Conservation (phyloP, 2,797 vertebrate species). For the Labeo calbasu region DNA sequence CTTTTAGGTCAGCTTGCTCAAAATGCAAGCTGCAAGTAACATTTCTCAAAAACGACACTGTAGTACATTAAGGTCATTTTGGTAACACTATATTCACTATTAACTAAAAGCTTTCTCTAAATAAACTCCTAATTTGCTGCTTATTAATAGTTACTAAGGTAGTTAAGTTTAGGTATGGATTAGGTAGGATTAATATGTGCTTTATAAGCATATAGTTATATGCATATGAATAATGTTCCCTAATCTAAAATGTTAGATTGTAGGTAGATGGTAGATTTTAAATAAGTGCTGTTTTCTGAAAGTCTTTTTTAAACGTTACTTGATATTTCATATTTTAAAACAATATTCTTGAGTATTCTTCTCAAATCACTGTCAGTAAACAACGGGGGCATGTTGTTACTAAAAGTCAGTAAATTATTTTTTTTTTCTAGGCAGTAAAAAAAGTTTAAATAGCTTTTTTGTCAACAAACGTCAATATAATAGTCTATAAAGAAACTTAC, state of each 20-base stretch:
- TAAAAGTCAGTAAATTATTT: background rate
- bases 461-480: background rate
- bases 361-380: background rate
- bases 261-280: background rate
- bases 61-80: background rate
- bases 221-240: background rate
- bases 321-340: background rate
- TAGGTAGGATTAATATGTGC: background rate
- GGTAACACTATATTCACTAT: background rate
- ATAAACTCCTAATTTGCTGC: background rate
- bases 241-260: background rate
- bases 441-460: background rate
- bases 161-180: background rate
- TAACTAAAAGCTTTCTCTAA: background rate
- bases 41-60: background rate
- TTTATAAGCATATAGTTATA: background rate
- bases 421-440: background rate
- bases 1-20: background rate
- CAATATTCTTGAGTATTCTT: background rate
- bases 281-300: background rate
- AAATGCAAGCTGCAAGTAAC: too few relatives aligned
- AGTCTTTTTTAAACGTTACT: background rate
- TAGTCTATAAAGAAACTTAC: background rate
- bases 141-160: background rate
- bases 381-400: background rate